These are phyloP conservation scores for Idaea biselata DNA, from an alignment of 2,888 invertebrate genomes.

Conservation along the genomic window DNA sequence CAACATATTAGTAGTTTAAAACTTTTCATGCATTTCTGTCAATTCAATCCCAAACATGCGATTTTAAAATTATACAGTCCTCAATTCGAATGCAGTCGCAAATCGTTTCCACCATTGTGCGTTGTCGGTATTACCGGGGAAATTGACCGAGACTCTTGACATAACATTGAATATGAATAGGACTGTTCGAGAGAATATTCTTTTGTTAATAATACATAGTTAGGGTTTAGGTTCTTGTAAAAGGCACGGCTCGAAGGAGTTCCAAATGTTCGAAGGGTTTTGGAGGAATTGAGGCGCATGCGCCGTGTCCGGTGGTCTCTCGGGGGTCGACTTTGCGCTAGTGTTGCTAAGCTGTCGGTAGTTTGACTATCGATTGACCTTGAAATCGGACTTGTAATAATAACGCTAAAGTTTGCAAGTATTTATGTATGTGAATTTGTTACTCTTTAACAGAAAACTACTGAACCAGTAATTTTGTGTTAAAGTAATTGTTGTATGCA, in stretches of 20 bases:
- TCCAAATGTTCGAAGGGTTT: background rate
- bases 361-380: too few relatives aligned
- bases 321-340: background rate
- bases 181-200: background rate
- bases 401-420: too few relatives aligned
- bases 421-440: too few relatives aligned
- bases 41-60: too few relatives aligned
- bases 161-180: background rate
- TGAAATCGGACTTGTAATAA: too few relatives aligned
- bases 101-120: background rate
- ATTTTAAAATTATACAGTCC: too few relatives aligned
- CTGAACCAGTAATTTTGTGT: too few relatives aligned
- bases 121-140: background rate
- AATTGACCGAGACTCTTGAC: background rate
- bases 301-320: background rate
- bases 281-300: background rate
- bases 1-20: too few relatives aligned
- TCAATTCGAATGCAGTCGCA: background rate
- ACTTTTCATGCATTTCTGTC: too few relatives aligned
- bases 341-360: too few relatives aligned
- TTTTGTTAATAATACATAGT: conserved; percentile 1
- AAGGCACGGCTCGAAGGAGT: background rate
- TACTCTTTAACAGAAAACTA: too few relatives aligned
- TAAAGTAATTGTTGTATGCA: too few relatives aligned
- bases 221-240: background rate